phyloP scores from a whole-genome alignment of 2,888 invertebrate species.

The Diplazon laetatorius region DNA sequence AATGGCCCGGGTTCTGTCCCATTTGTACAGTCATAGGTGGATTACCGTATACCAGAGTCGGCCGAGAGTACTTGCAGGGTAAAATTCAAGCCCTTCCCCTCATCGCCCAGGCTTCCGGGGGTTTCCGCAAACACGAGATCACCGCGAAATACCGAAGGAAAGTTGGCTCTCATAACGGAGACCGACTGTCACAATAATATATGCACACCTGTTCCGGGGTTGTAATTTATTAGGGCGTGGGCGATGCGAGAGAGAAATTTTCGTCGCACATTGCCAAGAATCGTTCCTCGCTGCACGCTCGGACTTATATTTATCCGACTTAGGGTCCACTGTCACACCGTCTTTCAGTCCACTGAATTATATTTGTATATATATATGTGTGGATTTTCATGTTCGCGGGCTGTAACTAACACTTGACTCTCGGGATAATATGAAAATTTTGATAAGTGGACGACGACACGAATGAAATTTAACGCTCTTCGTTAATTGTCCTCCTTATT shows the following conservation, averaged over 20 bases:
- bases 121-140: constrained; percentile 34
- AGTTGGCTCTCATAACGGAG: constrained; percentile 43
- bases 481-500: no score
- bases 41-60: constrained; percentile 5
- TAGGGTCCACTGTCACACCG: background rate
- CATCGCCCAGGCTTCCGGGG: constrained; percentile 1
- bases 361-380: no score
- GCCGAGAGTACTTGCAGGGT: background rate
- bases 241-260: constrained; percentile 59
- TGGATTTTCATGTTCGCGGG: background rate
- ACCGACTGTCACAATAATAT: constrained; percentile 71
- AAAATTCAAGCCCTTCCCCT: constrained; percentile 4
- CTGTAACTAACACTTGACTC: background rate
- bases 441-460: background rate
- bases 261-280: constrained; percentile 75
- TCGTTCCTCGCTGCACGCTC: constrained; percentile 68
- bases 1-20: background rate
- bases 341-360: background rate
- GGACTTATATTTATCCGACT: constrained; percentile 76
- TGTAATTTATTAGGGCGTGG: constrained; percentile 77
- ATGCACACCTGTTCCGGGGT: constrained; percentile 77
- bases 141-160: constrained; percentile 26
- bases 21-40: background rate
- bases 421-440: constrained; percentile 4
- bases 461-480: background rate